Evolutionary conservation across 1,140 invertebrate genomes (phyloP).

Genomic region (Anagrus nilaparvatae): DNA sequence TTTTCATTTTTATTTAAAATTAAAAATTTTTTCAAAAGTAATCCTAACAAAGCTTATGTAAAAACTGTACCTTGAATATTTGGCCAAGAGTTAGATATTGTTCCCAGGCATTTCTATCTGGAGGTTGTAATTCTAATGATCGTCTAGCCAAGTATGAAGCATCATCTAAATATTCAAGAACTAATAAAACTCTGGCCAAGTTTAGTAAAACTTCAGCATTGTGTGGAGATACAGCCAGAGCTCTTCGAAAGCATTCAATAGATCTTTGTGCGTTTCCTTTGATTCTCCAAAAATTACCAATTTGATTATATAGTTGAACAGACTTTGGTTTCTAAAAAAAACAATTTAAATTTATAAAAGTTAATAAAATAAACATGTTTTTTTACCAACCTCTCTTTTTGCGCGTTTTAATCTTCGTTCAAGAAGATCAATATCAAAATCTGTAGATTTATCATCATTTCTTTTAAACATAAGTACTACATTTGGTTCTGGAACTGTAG

Average conservation of each 20-base stretch:
- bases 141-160: constrained; percentile 74
- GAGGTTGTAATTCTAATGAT: constrained; percentile 62
- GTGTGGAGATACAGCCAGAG: constrained; percentile 72
- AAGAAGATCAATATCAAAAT: constrained; percentile 67
- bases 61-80: constrained; percentile 54
- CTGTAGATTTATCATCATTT: constrained; percentile 52
- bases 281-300: constrained; percentile 80
- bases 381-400: constrained; percentile 54
- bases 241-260: constrained; percentile 79
- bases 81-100: constrained; percentile 81
- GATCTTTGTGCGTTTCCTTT: constrained; percentile 74
- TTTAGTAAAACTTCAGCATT: constrained; percentile 78
- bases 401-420: constrained; percentile 69
- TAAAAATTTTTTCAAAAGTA: neutral
- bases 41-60: neutral
- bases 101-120: constrained; percentile 77
- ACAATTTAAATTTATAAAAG: constrained; percentile 1
- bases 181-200: constrained; percentile 72
- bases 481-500: constrained; percentile 54
- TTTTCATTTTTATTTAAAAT: neutral
- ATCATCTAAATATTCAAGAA: constrained; percentile 78
- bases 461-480: constrained; percentile 72
- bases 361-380: constrained; percentile 11
- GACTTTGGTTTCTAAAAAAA: constrained; percentile 65
- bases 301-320: constrained; percentile 76